Evolutionary conservation across 1,140 invertebrate species (phyloP), one percentile per base, ranked within the genome.

Genomic region (Hypothenemus hampei): DNA sequence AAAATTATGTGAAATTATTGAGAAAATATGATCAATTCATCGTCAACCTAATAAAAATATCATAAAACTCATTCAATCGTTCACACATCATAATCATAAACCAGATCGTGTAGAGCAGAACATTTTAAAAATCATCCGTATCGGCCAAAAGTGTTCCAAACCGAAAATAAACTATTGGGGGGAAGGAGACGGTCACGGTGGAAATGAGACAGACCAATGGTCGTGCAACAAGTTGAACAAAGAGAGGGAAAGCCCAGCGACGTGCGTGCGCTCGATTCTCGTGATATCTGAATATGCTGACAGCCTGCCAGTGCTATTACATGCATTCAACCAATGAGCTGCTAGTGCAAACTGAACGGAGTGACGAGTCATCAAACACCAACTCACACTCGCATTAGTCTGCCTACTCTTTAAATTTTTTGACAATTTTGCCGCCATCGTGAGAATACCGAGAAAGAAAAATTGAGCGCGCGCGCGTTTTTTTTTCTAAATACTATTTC

Each of bases 271-370:
- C 65, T 53, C 60, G 54, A 53, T 48, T 53, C 56, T 59, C 64
- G 68, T 70, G 69, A 72, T 69, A 67, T 70, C 69, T 68, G 69
- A 69, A 70, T 57, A 69, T 67, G 69, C 69, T 72, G 69, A 72
- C 69, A 72, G 69, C 62, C 66, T 68, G 64, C 63, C 67, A 68
- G 69, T 64, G 65, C 65, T 69, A 68, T 69, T 70, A 69, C 66
- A 65, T 59, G 59, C 52, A 58, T 60, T 65, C 63, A 59, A 67
- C 68, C 68, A 68, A 69, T 69, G 65, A 64, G 63, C 62, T 54
- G 58, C 22, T 61, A 65, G 68, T 65, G 62, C 60, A 59, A 57
- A 58, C 64, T 65, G 63, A 65, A 67, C 64, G 54, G 66, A 64
- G 50, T 63, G 62, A 65, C 62, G 61, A 59, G 59, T 52, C 40